Conservation (phyloP, 2,888 invertebrate genomes). For the Xiphydria camelus region DNA sequence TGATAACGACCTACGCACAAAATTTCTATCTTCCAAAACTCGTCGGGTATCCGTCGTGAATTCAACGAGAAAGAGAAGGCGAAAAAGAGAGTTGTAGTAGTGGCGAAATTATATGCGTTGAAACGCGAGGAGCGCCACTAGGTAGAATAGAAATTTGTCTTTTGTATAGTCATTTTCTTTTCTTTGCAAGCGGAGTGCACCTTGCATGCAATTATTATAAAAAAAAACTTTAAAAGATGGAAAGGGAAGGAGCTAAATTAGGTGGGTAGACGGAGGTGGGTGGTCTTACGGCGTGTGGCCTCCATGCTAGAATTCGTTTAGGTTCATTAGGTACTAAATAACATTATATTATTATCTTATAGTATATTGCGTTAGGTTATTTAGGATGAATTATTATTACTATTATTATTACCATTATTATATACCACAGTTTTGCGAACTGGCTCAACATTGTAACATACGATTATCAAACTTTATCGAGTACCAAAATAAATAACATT, state of each 20-base stretch:
- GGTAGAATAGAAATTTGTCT: too few relatives aligned
- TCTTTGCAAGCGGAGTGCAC: too few relatives aligned
- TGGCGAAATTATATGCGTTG: too few relatives aligned
- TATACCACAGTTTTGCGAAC: constrained; percentile 44
- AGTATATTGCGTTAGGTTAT: constrained; percentile 52
- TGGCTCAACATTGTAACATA: constrained; percentile 56
- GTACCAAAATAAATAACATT: constrained; percentile 57
- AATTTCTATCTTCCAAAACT: too few relatives aligned
- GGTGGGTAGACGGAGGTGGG: constrained; percentile 31
- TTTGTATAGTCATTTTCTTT: too few relatives aligned
- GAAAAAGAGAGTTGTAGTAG: too few relatives aligned
- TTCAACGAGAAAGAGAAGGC: too few relatives aligned
- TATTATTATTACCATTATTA: constrained; percentile 38
- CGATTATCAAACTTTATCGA: constrained; percentile 50
- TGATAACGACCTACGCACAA: too few relatives aligned
- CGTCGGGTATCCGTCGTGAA: too few relatives aligned
- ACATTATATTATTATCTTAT: constrained; percentile 47
- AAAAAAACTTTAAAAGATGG: too few relatives aligned
- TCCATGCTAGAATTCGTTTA: constrained; percentile 42
- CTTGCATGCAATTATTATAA: too few relatives aligned
- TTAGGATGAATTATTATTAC: constrained; percentile 48
- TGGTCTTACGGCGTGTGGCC: constrained; percentile 41
- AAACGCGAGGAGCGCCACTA: too few relatives aligned
- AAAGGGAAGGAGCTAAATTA: not conserved
- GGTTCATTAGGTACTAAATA: constrained; percentile 52